These are phyloP conservation scores for Vesta saturnalis DNA, from an alignment of 2,888 invertebrate genomes.

Conservation along the genomic window DNA sequence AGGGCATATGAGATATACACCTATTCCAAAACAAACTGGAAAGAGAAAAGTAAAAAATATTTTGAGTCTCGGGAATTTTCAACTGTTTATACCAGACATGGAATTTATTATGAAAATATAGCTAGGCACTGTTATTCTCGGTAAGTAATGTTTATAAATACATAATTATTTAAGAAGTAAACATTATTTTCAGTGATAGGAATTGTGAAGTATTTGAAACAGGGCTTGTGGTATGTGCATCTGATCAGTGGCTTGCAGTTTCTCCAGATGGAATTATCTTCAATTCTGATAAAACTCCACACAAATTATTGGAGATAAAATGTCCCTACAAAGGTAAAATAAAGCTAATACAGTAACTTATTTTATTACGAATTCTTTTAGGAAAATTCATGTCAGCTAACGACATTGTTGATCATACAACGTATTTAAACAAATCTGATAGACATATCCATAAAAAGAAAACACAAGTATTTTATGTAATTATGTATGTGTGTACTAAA, in stretches of 20 bases:
- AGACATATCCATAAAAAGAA: neutral
- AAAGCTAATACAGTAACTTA: neutral
- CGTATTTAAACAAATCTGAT: neutral
- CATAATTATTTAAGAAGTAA: neutral
- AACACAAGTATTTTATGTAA: neutral
- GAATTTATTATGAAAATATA: conserved; percentile 5
- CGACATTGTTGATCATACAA: neutral
- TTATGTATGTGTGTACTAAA: conserved; percentile 1
- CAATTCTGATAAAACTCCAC: no score
- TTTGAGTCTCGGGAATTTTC: conserved; percentile 3
- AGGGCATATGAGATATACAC: neutral
- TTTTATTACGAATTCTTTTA: neutral
- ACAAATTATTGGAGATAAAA: no score
- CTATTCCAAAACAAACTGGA: conserved; percentile 3
- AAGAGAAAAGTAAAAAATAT: conserved; percentile 3
- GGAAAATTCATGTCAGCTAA: neutral
- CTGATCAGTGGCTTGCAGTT: neutral
- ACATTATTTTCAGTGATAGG: neutral
- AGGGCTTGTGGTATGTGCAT: neutral
- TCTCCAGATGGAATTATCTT: no score
- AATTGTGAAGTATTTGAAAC: conserved; percentile 5
- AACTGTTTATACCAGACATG: conserved; percentile 1
- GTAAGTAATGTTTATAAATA: neutral
- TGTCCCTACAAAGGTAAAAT: neutral
- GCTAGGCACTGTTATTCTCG: neutral